Conservation (phyloP, 2,113 vertebrate genomes). For the Tachuris rubrigastra region DNA sequence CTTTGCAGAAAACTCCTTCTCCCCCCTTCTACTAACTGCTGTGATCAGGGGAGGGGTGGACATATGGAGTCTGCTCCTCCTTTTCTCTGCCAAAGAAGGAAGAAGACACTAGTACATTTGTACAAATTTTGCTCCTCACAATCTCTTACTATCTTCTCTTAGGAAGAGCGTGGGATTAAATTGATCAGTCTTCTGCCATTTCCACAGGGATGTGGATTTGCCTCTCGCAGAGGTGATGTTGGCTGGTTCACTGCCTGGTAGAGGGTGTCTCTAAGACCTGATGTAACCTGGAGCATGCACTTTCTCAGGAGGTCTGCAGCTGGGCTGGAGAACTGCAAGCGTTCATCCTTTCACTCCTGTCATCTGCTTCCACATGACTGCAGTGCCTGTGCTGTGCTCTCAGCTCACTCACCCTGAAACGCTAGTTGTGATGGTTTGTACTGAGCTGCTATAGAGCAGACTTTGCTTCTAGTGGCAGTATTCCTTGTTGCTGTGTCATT, state of each 20-base stretch:
- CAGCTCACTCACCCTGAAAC: background rate
- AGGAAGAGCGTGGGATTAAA: background rate
- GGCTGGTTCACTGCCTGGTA: background rate
- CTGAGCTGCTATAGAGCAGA: background rate
- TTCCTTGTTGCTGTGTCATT: background rate
- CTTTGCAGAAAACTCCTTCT: conserved; percentile 1
- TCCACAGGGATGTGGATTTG: background rate
- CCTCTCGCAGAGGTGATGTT: background rate
- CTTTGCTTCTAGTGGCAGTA: background rate
- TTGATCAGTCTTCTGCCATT: background rate
- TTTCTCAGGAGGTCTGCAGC: background rate
- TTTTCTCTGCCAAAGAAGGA: background rate
- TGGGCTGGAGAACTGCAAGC: background rate
- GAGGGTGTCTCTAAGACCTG: background rate
- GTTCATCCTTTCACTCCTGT: background rate
- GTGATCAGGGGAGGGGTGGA: background rate
- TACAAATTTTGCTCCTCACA: background rate
- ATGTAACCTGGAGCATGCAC: background rate
- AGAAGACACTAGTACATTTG: background rate
- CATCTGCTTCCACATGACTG: background rate
- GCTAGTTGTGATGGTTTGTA: background rate
- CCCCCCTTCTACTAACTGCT: background rate
- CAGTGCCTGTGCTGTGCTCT: background rate
- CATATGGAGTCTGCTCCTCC: background rate
- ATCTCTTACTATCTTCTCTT: background rate